Conservation (phyloP, 2,797 vertebrate genomes). For the Chromis chromis region DNA sequence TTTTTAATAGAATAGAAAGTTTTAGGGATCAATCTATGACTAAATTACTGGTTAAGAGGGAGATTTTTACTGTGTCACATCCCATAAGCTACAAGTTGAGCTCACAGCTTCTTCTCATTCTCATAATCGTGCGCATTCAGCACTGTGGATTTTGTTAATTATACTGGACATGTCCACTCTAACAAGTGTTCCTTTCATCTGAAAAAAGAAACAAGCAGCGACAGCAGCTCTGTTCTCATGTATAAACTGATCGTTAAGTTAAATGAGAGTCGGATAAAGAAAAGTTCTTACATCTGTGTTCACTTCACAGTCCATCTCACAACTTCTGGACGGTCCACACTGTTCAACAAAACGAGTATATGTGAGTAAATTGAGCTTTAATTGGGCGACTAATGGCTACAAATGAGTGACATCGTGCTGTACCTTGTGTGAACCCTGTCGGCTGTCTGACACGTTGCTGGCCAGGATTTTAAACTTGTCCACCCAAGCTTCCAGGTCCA, state of each 20-base stretch:
- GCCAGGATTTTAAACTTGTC: conserved; percentile 99
- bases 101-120: background rate
- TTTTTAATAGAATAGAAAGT: no score
- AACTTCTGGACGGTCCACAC: conserved; percentile 95
- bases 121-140: background rate
- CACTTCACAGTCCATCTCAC: conserved; percentile 99
- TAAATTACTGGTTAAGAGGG: no score
- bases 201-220: background rate
- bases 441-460: conserved; percentile 94
- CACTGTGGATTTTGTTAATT: conserved; percentile 2
- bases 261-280: conserved; percentile 7
- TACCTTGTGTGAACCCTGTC: conserved; percentile 90
- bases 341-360: conserved; percentile 69
- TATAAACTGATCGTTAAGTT: background rate
- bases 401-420: background rate
- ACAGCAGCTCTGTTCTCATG: background rate
- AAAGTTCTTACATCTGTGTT: conserved; percentile 91
- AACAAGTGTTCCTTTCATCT: background rate
- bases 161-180: background rate
- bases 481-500: conserved; percentile 98
- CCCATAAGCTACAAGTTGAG: background rate
- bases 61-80: background rate
- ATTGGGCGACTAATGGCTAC: background rate
- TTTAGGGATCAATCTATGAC: no score
- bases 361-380: background rate